Evolutionary conservation across 2,113 vertebrate genomes (phyloP), one percentile per base, ranked within the genome.

Genomic region (Melanerpes formicivorus): DNA sequence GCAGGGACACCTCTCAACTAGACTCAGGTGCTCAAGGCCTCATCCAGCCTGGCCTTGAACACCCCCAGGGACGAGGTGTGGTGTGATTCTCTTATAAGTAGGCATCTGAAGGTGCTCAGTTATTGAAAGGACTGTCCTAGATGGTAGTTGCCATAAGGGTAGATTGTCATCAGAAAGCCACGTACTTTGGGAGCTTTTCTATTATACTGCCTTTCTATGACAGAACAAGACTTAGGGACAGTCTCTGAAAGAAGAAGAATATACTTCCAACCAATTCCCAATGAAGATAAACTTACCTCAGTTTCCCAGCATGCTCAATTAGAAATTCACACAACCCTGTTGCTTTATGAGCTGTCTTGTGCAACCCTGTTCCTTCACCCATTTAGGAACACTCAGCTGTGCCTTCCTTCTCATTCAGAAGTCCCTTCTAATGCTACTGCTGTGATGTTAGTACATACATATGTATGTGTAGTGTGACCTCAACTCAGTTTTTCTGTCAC

Each of bases 281-380:
- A 11, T 65, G 50, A 55, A 91, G 84, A 76, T 6, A 70, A 81
- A 65, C 62, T 40, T 58, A 34, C 46, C 10, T 63, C 27, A 11
- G 7, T 56, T 93, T 78, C 70, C 32, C 44, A n/a, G 40, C 80
- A 70, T 48, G 19, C 48, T 86, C 7, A 34, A 1, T 54, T 50
- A 27, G 44, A 40, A 85, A 71, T 32, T 37, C 15, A 11, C 3
- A 5, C 14, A 26, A 6, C n/a, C 5, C 40, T 1, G 1, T 84
- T 70, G n/a, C 64, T 80, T 80, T 77, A 42, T 0, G 3, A 16
- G 44, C 8, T 27, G 6, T 58, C 18, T 91, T 3, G 0, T 46
- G 60, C 26, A 46, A 3, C 13, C 11, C 0, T 0, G 23, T 66
- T 59, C 46, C n/a, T 2, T 6, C 10, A 56, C 52, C 11, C 3